phyloP scores from a whole-genome alignment of 2,797 vertebrate species.

The Galaxias olidus region DNA sequence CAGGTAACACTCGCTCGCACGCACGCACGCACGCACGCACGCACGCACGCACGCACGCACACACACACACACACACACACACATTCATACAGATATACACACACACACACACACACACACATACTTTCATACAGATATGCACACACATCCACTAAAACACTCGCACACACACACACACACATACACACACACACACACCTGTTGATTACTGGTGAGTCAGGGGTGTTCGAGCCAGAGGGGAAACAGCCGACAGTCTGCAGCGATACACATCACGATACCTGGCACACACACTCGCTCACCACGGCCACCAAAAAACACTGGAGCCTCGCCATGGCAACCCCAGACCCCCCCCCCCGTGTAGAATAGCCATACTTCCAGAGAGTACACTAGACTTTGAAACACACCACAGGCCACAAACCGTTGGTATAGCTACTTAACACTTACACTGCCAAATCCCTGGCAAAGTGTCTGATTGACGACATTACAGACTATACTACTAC shows the following conservation, averaged over 20 bases:
- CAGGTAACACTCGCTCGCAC: slow-evolving; percentile 11
- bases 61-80: neutral
- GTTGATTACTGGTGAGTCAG: slow-evolving; percentile 58
- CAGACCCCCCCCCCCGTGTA: no score
- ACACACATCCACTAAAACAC: no score
- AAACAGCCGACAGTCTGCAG: slow-evolving; percentile 46
- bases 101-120: slow-evolving; percentile 44
- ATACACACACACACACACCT: slow-evolving; percentile 57
- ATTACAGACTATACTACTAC: no score
- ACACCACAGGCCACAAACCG: no score
- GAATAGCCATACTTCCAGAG: no score
- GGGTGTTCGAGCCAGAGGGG: slow-evolving; percentile 47
- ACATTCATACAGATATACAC: slow-evolving; percentile 9
- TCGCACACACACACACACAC: no score
- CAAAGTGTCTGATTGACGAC: no score
- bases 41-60: neutral
- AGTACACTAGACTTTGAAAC: no score
- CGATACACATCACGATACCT: slow-evolving; percentile 38
- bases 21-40: no score
- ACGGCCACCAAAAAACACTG: slow-evolving; percentile 28
- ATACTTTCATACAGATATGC: neutral
- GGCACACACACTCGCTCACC: slow-evolving; percentile 35
- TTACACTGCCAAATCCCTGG: no score
- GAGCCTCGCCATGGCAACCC: neutral
- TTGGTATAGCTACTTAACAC: no score